These are phyloP conservation scores for Anthoptus insignis DNA, from an alignment of 2,888 invertebrate genomes.

Conservation along the genomic window DNA sequence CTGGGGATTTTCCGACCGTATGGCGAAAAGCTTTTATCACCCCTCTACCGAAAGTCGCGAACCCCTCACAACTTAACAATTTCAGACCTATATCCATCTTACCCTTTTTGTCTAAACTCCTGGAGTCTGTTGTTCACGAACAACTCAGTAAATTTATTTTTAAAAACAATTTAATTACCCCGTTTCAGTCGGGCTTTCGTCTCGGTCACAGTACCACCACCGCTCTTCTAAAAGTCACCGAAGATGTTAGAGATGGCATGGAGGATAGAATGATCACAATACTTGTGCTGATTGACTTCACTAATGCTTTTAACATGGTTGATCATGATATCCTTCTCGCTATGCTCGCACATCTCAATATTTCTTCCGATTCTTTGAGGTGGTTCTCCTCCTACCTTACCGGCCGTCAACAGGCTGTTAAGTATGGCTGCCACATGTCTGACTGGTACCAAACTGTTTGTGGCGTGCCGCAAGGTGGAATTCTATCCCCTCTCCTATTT, in stretches of 20 bases:
- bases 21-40: no score
- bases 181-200: not conserved
- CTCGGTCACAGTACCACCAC: not conserved
- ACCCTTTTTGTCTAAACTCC: not conserved
- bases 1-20: no score
- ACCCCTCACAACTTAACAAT: not conserved
- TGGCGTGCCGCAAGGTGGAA: no score
- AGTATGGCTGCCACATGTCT: not conserved
- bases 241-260: not conserved
- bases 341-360: not conserved
- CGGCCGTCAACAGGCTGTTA: slow-evolving; percentile 8
- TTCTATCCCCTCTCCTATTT: no score
- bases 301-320: no score
- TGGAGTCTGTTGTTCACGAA: not conserved
- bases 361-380: not conserved
- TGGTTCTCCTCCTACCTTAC: no score
- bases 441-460: not conserved
- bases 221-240: not conserved
- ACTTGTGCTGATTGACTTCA: no score
- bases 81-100: not conserved
- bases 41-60: no score
- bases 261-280: no score
- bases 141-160: not conserved
- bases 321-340: no score
- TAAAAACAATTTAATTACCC: not conserved